phyloP scores from a whole-genome alignment of 2,888 invertebrate species.

The Mayetiola destructor region DNA sequence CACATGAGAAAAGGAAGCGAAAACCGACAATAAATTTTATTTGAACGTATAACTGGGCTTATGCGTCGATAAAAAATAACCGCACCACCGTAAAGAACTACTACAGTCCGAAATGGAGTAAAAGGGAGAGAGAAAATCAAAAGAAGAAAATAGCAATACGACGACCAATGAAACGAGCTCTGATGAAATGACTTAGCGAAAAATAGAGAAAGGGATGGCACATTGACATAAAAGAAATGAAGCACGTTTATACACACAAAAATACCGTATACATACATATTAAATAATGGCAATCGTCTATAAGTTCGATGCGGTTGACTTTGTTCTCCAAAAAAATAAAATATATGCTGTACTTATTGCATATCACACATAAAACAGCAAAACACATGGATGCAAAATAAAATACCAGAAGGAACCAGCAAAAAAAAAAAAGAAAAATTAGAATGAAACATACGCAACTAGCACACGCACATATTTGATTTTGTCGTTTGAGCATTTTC shows the following conservation, averaged over 20 bases:
- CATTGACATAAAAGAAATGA: background rate
- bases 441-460: constrained; percentile 1
- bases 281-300: too few species aligned
- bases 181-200: too few species aligned
- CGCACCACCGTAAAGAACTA: background rate
- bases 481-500: background rate
- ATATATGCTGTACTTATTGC: too few species aligned
- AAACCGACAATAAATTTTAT: constrained; percentile 7
- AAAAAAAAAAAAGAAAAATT: too few species aligned
- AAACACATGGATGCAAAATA: background rate
- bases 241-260: background rate
- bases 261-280: background rate
- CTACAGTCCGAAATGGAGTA: background rate
- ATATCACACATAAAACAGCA: too few species aligned
- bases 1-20: too few species aligned
- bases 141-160: too few species aligned
- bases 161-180: too few species aligned
- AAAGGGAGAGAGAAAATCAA: background rate
- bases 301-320: too few species aligned
- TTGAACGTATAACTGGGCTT: constrained; percentile 8
- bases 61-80: background rate
- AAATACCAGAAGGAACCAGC: too few species aligned
- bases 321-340: too few species aligned
- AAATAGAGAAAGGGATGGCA: too few species aligned
- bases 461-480: constrained; percentile 9